Evolutionary conservation across 1,140 invertebrate species (phyloP).

Genomic region (Halictus rubicundus): DNA sequence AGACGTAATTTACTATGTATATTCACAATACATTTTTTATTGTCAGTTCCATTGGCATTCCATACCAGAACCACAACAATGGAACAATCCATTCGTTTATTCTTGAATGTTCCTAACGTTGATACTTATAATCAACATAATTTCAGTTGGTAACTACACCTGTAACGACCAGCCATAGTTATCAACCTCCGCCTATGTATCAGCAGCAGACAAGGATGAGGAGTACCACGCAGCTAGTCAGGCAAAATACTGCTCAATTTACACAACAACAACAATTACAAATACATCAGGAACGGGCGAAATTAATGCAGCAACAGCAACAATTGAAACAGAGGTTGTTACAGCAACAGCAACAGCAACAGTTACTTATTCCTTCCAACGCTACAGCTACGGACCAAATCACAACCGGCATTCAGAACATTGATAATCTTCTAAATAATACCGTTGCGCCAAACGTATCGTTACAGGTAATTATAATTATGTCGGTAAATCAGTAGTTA

Average conservation of each 20-base stretch:
- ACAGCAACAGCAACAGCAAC: slow-evolving; percentile 87
- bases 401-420: slow-evolving; percentile 85
- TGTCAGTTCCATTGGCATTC: background rate
- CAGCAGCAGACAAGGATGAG: slow-evolving; percentile 76
- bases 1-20: too few relatives aligned
- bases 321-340: slow-evolving; percentile 83
- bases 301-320: slow-evolving; percentile 75
- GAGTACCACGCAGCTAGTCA: slow-evolving; percentile 72
- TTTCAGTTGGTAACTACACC: slow-evolving; percentile 75
- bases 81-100: too few relatives aligned
- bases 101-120: too few relatives aligned
- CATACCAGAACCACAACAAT: too few relatives aligned
- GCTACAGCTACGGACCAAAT: slow-evolving; percentile 84
- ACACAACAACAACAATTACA: slow-evolving; percentile 75
- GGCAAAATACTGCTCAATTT: slow-evolving; percentile 71
- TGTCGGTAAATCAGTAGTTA: too few relatives aligned
- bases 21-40: too few relatives aligned
- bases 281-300: slow-evolving; percentile 74
- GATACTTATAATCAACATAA: too few relatives aligned
- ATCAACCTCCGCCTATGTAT: slow-evolving; percentile 80
- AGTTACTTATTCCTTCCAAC: slow-evolving; percentile 85
- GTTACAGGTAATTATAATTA: slow-evolving; percentile 79
- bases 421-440: slow-evolving; percentile 89
- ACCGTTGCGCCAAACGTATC: slow-evolving; percentile 91
- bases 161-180: slow-evolving; percentile 77